Evolutionary conservation across 2,797 vertebrate genomes (phyloP), one percentile per base, ranked within the genome.

Genomic region (Poeciliopsis paucimaculata): DNA sequence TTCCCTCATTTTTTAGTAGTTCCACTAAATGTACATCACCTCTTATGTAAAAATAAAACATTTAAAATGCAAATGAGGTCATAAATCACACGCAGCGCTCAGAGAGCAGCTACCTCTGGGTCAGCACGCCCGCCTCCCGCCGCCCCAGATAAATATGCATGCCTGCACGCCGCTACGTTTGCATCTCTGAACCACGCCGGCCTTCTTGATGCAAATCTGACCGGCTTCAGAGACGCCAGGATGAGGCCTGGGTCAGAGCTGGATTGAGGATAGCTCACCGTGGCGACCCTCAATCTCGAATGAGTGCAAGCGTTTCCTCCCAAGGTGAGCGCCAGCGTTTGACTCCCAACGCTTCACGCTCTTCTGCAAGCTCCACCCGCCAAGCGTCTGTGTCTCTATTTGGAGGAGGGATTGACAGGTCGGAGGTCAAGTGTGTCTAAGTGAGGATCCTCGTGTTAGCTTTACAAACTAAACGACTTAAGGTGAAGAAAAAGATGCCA

Each of bases 141-240:
- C 13, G 2, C 49, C 73, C 64, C 72, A 72, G 45, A 92, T 92
- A 86, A 93, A 94, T 93, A 94, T 93, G 89, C 86, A 91, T 77
- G 82, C 57, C 62, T 39, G 84, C 23, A n/a, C 82, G 31, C 47
- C 15, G 15, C 76, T 77, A 88, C 85, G 92, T 94, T 89, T 91
- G 90, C 87, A 91, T 92, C 84, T 88, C 85, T 91, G 88, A 90
- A 87, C 88, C 85, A 60, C 28, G 60, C 51, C 75, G 10, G 87
- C 90, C 83, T 93, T 79, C 55, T 16, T 80, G 70, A 93, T 94
- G 92, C 88, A 91, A 93, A 95, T 91, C 78, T 77, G 0, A n/a
- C 9, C 18, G 41, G 75, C 41, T 46, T 76, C 74, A 70, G 77
- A 62, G 72, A 57, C 10, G 39, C 43, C 0, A 15, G 0, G 36